phyloP scores from a whole-genome alignment of 2,797 vertebrate genomes.

The Rhadinocentrus ornatus region DNA sequence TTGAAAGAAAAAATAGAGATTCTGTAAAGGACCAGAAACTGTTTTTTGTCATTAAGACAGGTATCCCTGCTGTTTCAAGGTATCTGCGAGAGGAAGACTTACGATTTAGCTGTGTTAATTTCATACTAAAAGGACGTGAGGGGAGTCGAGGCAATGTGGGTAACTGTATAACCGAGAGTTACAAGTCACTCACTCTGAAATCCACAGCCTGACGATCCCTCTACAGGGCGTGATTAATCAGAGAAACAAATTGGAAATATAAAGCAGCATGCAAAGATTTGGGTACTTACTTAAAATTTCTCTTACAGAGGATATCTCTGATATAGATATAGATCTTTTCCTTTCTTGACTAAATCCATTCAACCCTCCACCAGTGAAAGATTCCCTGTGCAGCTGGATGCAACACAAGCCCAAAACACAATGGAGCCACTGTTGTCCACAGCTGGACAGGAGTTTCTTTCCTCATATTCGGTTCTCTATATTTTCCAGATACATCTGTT shows the following conservation, averaged over 20 bases:
- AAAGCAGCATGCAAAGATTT: neutral
- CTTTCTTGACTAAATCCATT: neutral
- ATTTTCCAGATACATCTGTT: neutral
- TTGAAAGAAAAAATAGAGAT: slow-evolving; percentile 3
- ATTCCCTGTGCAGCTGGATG: neutral
- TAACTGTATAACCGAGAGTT: neutral
- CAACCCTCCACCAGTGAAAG: neutral
- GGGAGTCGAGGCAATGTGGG: neutral
- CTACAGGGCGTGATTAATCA: neutral
- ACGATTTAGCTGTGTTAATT: too few relatives aligned
- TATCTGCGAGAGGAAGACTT: slow-evolving; percentile 41
- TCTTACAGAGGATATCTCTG: neutral
- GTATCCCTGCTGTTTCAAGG: slow-evolving; percentile 35
- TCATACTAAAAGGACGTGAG: slow-evolving; percentile 50
- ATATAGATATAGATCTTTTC: neutral
- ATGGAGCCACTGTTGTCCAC: neutral
- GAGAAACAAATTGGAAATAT: neutral
- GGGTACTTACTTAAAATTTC: neutral
- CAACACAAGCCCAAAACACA: neutral
- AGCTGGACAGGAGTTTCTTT: neutral
- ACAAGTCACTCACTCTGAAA: slow-evolving; percentile 4
- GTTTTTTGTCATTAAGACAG: slow-evolving; percentile 30
- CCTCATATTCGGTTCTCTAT: neutral
- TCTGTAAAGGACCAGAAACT: slow-evolving; percentile 18
- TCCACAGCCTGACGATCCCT: slow-evolving; percentile 8